Conservation (phyloP, 1,140 invertebrate genomes). For the Pseudomyrmex cubaensis region DNA sequence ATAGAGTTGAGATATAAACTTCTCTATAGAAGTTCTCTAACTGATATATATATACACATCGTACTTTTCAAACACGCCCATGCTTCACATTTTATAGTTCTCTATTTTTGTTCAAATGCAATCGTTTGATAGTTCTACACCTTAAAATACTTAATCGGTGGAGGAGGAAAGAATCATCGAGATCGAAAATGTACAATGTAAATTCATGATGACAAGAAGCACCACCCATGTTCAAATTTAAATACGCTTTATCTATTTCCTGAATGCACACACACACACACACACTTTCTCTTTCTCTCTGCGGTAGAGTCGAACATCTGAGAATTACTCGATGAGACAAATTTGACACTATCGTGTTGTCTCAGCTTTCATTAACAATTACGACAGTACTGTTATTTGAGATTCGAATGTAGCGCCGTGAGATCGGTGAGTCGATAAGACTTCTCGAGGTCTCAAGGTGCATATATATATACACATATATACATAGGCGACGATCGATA, state of each 20-base stretch:
- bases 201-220: slow-evolving; percentile 21
- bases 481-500: slow-evolving; percentile 40
- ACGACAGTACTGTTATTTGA: slow-evolving; percentile 47
- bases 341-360: slow-evolving; percentile 36
- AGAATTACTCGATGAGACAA: slow-evolving; percentile 50
- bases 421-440: slow-evolving; percentile 58
- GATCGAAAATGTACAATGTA: slow-evolving; percentile 25
- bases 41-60: too few relatives aligned
- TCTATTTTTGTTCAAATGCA: not conserved
- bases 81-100: not conserved
- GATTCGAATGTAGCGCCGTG: not conserved
- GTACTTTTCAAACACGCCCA: too few relatives aligned
- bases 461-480: not conserved
- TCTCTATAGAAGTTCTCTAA: too few relatives aligned
- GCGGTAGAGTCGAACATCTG: not conserved
- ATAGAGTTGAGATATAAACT: too few relatives aligned
- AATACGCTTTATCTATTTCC: slow-evolving; percentile 17
- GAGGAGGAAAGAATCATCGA: slow-evolving; percentile 31
- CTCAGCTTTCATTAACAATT: slow-evolving; percentile 60
- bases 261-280: not conserved
- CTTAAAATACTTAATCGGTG: not conserved
- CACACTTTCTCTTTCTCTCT: too few relatives aligned
- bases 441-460: not conserved
- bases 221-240: slow-evolving; percentile 27
- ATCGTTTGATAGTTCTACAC: not conserved